A percentile compares a stretch with the other conserved stretches of the same genome.
phyloP scores from a whole-genome alignment of 1,140 invertebrate species.

The Drepana arcuata region DNA sequence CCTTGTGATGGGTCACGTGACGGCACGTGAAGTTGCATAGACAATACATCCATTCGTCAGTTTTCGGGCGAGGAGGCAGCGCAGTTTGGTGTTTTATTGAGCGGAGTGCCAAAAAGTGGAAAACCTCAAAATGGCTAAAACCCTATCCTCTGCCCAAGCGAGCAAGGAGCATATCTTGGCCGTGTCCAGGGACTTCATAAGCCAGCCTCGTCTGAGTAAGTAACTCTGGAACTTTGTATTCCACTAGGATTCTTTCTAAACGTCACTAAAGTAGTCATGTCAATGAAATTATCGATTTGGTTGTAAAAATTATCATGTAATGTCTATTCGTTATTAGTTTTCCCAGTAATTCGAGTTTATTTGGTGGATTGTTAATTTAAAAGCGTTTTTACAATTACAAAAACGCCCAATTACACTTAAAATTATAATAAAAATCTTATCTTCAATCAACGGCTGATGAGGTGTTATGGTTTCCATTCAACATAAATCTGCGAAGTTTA shows the following conservation, averaged over 20 bases:
- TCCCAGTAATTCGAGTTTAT: too few species aligned
- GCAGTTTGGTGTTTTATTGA: constrained; percentile 53
- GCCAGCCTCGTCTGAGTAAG: constrained; percentile 97
- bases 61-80: constrained; percentile 68
- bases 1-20: constrained; percentile 72
- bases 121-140: constrained; percentile 53
- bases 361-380: too few species aligned
- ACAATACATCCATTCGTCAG: constrained; percentile 67
- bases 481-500: too few species aligned
- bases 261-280: too few species aligned
- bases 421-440: too few species aligned
- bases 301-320: constrained; percentile 16
- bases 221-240: constrained; percentile 55
- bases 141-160: constrained; percentile 37
- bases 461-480: too few species aligned
- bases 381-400: too few species aligned
- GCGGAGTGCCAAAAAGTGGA: constrained; percentile 42
- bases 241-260: too few species aligned
- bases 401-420: too few species aligned
- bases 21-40: constrained; percentile 71
- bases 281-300: constrained; percentile 59
- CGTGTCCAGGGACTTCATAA: constrained; percentile 96
- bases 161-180: constrained; percentile 89
- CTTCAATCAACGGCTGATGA: too few species aligned
- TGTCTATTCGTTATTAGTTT: too few species aligned